These are phyloP conservation scores for Drosophila putrida DNA, from an alignment of 2,888 invertebrate species.

Conservation along the genomic window DNA sequence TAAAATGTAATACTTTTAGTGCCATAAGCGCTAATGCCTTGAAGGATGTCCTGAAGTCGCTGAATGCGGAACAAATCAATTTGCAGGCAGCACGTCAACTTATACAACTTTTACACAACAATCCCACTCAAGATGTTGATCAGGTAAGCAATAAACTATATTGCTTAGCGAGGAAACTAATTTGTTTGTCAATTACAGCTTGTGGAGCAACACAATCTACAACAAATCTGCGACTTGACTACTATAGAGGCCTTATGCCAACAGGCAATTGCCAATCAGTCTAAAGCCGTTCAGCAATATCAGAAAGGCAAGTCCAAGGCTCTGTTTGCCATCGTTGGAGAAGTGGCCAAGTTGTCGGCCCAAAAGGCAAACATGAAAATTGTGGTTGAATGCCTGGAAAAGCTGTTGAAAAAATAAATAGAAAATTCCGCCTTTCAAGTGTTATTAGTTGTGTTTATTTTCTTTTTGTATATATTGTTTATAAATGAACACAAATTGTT, in stretches of 20 bases:
- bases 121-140: constrained; percentile 84
- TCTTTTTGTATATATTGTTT: constrained; percentile 52
- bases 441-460: constrained; percentile 60
- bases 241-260: constrained; percentile 88
- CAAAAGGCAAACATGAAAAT: constrained; percentile 89
- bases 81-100: constrained; percentile 87
- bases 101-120: constrained; percentile 85
- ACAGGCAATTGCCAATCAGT: constrained; percentile 88
- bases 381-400: constrained; percentile 88
- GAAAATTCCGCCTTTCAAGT: constrained; percentile 14
- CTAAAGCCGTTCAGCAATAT: constrained; percentile 89
- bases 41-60: constrained; percentile 88
- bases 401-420: constrained; percentile 50
- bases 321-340: constrained; percentile 88
- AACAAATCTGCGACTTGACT: constrained; percentile 88
- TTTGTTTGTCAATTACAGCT: constrained; percentile 83
- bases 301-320: constrained; percentile 90
- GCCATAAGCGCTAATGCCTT: constrained; percentile 86
- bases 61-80: constrained; percentile 88
- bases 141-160: constrained; percentile 59
- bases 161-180: not conserved
- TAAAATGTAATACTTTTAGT: constrained; percentile 22
- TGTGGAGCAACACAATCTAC: constrained; percentile 88
- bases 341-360: constrained; percentile 87
- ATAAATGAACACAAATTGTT: constrained; percentile 62